A percentile compares a stretch with the other conserved stretches of the same genome.
Conservation (phyloP, 1,140 invertebrate genomes). For the Yoshiicerus persimilis region DNA sequence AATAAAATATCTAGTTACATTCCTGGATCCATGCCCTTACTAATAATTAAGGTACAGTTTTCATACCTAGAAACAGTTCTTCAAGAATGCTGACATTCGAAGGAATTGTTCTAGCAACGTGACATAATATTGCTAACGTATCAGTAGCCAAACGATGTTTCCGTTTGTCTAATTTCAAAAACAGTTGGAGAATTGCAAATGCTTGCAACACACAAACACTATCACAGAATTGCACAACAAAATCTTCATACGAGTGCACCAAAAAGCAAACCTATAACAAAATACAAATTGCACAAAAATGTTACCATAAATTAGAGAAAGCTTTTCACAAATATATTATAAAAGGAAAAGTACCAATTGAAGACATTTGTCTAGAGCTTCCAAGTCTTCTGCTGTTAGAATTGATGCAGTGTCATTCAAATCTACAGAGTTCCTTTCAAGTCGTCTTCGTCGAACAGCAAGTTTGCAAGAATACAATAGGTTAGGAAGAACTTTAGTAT, state of each 20-base stretch:
- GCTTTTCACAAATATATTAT: background rate
- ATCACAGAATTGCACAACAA: constrained; percentile 75
- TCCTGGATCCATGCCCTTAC: background rate
- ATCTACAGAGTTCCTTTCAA: constrained; percentile 38
- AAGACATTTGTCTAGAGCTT: constrained; percentile 40
- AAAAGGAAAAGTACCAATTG: constrained; percentile 22
- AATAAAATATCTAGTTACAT: background rate
- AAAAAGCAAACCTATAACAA: constrained; percentile 53
- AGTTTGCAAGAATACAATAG: constrained; percentile 52
- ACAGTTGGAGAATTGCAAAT: constrained; percentile 55
- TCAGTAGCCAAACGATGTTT: constrained; percentile 65
- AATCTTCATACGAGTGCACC: constrained; percentile 67
- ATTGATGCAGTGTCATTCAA: constrained; percentile 35
- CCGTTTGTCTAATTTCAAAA: constrained; percentile 62
- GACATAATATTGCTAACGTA: constrained; percentile 70
- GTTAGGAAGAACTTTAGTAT: constrained; percentile 53
- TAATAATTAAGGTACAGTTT: background rate
- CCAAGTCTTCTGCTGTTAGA: constrained; percentile 39
- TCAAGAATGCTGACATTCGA: constrained; percentile 74
- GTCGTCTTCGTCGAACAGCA: constrained; percentile 44
- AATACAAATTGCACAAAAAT: background rate
- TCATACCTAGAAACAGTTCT: constrained; percentile 63
- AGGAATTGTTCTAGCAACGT: constrained; percentile 70
- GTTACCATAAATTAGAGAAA: background rate
- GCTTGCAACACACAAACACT: constrained; percentile 68